These are phyloP conservation scores for Argyrosomus regius DNA, from an alignment of 2,797 vertebrate species.

Conservation along the genomic window DNA sequence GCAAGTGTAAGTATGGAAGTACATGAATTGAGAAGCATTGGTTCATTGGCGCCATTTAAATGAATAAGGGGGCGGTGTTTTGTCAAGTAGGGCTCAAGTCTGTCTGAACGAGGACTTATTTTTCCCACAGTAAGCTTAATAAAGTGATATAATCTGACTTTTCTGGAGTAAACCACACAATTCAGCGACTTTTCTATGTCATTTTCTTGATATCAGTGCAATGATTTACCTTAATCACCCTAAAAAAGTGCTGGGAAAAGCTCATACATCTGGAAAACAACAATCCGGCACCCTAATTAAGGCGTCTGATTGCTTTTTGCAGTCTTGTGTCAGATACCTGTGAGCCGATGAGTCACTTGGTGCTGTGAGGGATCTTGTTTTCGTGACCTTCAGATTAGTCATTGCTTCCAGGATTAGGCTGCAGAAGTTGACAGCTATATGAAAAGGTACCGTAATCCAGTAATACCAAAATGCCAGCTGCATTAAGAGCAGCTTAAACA, in stretches of 20 bases:
- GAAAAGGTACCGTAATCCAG: not conserved
- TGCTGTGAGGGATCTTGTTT: slow-evolving; percentile 14
- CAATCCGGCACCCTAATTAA: not conserved
- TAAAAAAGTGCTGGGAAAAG: not conserved
- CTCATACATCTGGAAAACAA: not conserved
- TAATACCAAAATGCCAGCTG: not conserved
- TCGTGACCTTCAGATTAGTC: slow-evolving; percentile 33
- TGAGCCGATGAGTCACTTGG: slow-evolving; percentile 40
- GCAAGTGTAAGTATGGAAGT: too few species aligned
- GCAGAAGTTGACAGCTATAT: not conserved
- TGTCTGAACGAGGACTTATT: not conserved
- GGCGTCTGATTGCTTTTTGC: slow-evolving; percentile 1
- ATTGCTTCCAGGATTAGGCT: slow-evolving; percentile 29
- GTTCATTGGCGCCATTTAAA: too few species aligned
- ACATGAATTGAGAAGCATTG: too few species aligned
- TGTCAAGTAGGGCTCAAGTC: not conserved
- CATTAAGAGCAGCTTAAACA: not conserved
- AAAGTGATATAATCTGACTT: not conserved
- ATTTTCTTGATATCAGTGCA: not conserved
- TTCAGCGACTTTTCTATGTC: not conserved
- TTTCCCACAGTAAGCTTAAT: not conserved
- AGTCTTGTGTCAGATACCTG: slow-evolving; percentile 10
- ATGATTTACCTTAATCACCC: too few species aligned
- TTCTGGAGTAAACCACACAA: not conserved
- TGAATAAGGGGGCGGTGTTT: not conserved